Conservation (phyloP, 2,113 vertebrate species). For the Romanogobio albipinnatus region DNA sequence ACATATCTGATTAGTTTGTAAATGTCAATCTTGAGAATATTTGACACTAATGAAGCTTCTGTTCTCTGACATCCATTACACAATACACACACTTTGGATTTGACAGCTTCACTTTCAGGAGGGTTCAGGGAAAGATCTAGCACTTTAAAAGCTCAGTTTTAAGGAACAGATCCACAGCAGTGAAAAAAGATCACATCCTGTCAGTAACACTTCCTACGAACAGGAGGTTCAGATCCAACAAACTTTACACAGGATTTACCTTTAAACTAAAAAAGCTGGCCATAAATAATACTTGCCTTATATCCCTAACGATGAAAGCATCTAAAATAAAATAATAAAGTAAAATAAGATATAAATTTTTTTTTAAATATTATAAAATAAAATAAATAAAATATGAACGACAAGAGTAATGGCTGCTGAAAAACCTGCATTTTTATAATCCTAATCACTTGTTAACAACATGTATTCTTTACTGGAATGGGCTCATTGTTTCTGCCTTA, state of each 20-base stretch:
- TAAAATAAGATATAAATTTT: not conserved
- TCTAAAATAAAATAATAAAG: not conserved
- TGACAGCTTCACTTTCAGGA: not conserved
- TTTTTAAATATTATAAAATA: too few species aligned
- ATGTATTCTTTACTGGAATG: too few species aligned
- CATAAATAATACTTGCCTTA: not conserved
- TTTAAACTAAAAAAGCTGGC: not conserved
- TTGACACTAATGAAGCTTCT: not conserved
- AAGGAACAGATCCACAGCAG: not conserved
- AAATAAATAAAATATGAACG: too few species aligned
- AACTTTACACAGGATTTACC: not conserved
- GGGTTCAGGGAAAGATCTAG: not conserved
- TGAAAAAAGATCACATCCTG: not conserved
- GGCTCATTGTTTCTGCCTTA: too few species aligned
- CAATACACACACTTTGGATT: not conserved
- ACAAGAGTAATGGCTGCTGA: too few species aligned
- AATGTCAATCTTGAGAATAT: not conserved
- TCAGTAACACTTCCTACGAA: not conserved
- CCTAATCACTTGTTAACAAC: too few species aligned
- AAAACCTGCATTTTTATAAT: too few species aligned
- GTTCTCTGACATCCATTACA: slow-evolving; percentile 1
- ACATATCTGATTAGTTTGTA: not conserved
- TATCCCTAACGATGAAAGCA: not conserved
- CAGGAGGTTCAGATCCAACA: not conserved
- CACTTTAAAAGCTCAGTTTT: not conserved